A percentile compares a stretch with the other conserved stretches of the same genome.
phyloP scores from a whole-genome alignment of 2,797 vertebrate genomes.

The Hapalemur alaotrensis region DNA sequence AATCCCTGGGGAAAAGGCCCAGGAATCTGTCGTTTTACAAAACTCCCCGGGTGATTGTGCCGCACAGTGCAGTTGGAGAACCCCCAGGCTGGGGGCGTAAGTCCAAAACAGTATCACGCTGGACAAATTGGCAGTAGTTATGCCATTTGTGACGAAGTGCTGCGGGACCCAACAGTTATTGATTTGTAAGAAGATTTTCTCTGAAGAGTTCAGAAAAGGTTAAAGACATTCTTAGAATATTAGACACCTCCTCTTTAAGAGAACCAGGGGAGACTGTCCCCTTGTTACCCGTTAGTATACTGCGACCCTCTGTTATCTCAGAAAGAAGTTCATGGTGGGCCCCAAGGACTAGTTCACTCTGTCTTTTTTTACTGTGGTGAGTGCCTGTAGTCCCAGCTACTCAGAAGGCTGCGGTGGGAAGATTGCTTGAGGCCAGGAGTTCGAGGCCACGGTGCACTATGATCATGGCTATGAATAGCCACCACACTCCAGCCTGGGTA shows the following conservation, averaged over 20 bases:
- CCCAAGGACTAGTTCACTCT: neutral
- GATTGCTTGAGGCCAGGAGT: neutral
- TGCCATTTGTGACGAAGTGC: neutral
- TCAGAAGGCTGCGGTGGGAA: neutral
- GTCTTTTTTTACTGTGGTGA: neutral
- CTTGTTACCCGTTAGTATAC: no score
- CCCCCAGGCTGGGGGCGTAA: neutral
- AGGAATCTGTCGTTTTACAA: neutral
- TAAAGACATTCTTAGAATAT: neutral
- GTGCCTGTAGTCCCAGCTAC: neutral
- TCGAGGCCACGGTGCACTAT: neutral
- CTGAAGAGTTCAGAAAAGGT: neutral
- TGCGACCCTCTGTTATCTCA: neutral
- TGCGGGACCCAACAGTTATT: neutral
- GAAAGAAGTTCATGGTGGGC: neutral
- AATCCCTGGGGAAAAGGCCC: neutral
- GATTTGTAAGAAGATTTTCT: constrained; percentile 2
- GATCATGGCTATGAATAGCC: neutral
- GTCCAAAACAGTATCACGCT: neutral
- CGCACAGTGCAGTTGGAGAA: neutral
- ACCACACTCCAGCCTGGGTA: neutral
- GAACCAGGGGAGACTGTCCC: neutral
- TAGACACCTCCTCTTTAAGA: neutral
- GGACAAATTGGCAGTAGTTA: no score
- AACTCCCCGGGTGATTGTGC: neutral